A percentile compares a stretch with the other conserved stretches of the same genome.
These are phyloP conservation scores for Pocillopora verrucosa DNA, from an alignment of 64 coral and sea anemone genomes.

Conservation along the genomic window DNA sequence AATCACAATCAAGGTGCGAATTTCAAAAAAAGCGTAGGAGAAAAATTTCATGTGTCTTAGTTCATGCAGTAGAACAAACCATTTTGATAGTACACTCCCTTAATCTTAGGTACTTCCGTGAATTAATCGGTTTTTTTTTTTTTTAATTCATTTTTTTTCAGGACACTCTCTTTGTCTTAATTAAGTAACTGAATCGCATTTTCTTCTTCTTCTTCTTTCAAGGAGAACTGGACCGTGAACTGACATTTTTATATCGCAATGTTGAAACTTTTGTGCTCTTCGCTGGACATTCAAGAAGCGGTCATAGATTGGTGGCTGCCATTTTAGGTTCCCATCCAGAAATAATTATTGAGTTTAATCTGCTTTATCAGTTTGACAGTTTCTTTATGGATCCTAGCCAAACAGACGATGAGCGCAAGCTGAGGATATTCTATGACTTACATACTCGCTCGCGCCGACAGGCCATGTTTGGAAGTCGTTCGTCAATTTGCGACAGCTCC, in stretches of 20 bases:
- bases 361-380: background rate
- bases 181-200: too few species aligned
- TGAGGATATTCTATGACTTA: background rate
- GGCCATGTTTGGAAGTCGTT: background rate
- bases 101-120: too few species aligned
- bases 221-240: background rate
- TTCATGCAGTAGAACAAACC: too few species aligned
- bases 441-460: background rate
- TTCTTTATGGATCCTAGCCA: background rate
- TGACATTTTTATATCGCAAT: background rate
- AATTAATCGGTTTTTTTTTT: too few species aligned
- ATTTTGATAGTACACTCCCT: too few species aligned
- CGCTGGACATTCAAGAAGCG: background rate
- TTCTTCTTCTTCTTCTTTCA: background rate
- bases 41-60: too few species aligned
- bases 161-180: too few species aligned
- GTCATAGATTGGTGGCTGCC: background rate
- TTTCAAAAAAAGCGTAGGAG: too few species aligned
- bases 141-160: too few species aligned
- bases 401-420: background rate
- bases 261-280: background rate
- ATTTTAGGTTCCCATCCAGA: slow-evolving; percentile 5
- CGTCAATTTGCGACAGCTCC: background rate
- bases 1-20: too few species aligned
- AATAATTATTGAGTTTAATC: background rate